Percentiles rank a stretch among this genome's conserved stretches.
Evolutionary conservation across 2,888 invertebrate species (phyloP).

Genomic region (Heliconius ethilla): DNA sequence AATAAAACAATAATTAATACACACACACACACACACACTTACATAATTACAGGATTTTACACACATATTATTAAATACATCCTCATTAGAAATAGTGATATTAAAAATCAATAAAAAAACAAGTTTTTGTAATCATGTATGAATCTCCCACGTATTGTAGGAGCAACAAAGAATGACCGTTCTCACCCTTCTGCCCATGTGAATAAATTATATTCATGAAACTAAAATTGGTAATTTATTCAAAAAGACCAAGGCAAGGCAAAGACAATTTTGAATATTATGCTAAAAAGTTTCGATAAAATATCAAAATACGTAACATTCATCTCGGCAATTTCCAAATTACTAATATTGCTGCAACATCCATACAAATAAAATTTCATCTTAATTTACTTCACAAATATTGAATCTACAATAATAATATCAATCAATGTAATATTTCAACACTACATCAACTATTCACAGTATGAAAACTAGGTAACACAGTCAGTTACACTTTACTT

Average conservation of each 20-base stretch:
- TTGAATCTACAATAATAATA: not conserved
- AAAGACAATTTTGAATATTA: too few species aligned
- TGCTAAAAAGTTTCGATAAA: too few species aligned
- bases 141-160: not conserved
- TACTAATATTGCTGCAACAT: not conserved
- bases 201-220: too few species aligned
- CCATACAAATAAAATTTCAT: not conserved
- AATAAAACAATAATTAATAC: not conserved
- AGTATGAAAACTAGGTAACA: slow-evolving; percentile 4
- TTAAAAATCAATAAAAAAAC: too few species aligned
- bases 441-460: slow-evolving; percentile 1
- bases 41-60: too few species aligned
- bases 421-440: not conserved
- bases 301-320: too few species aligned
- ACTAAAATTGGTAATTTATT: too few species aligned
- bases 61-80: too few species aligned
- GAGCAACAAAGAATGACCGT: not conserved
- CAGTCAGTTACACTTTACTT: not conserved
- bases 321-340: not conserved
- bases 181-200: not conserved
- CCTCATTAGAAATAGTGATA: too few species aligned
- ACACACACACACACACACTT: too few species aligned
- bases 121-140: not conserved
- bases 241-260: too few species aligned
- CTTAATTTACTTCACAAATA: not conserved